phyloP scores from a whole-genome alignment of 2,888 invertebrate species.

The Drosophila formosana region DNA sequence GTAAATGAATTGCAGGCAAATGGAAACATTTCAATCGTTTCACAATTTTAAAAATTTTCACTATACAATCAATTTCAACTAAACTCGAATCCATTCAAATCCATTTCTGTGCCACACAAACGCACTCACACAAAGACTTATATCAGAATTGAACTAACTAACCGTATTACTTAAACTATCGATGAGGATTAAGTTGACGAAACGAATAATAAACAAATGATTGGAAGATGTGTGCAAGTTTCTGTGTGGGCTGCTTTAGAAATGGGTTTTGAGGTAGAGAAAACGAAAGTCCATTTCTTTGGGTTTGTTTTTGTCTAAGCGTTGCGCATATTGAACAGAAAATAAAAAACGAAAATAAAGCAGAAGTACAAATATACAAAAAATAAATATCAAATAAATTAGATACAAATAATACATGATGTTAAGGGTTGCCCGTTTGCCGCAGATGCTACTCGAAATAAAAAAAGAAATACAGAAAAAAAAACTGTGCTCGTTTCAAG shows the following conservation, averaged over 20 bases:
- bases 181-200: conserved; percentile 1
- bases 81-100: conserved; percentile 2
- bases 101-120: conserved; percentile 6
- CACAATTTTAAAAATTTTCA: not conserved
- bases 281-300: conserved; percentile 76
- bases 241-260: conserved; percentile 49
- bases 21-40: not conserved
- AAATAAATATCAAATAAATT: conserved; percentile 35
- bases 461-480: conserved; percentile 1
- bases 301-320: conserved; percentile 58
- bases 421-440: conserved; percentile 6
- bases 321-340: conserved; percentile 44
- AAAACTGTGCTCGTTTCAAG: conserved; percentile 64
- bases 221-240: conserved; percentile 19
- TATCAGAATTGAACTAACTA: conserved; percentile 17
- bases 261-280: conserved; percentile 67
- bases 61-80: not conserved
- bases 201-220: conserved; percentile 20
- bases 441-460: conserved; percentile 2
- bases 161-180: conserved; percentile 29
- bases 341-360: conserved; percentile 30
- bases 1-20: conserved; percentile 7
- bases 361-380: conserved; percentile 38
- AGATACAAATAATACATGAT: conserved; percentile 21
- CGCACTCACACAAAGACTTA: not conserved